Percentiles rank a stretch among this genome's conserved stretches.
phyloP scores from a whole-genome alignment of 2,797 vertebrate species.

The Halcyon badia region DNA sequence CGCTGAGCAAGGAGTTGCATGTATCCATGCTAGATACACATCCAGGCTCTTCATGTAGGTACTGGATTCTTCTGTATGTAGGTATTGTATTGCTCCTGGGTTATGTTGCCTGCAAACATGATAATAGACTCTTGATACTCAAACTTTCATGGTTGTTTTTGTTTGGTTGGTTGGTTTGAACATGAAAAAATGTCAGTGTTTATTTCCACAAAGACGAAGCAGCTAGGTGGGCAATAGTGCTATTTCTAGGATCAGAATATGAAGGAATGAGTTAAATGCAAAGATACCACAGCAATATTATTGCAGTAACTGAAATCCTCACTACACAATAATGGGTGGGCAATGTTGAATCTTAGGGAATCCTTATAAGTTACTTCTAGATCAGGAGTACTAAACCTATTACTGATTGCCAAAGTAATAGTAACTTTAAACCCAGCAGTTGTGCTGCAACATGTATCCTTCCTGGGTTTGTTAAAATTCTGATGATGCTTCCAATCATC shows the following conservation, averaged over 20 bases:
- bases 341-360: neutral
- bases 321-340: accelerated
- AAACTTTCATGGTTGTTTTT: neutral
- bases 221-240: neutral
- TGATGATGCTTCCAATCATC: neutral
- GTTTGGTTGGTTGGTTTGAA: neutral
- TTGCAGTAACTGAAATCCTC: neutral
- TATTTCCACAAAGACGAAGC: neutral
- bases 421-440: neutral
- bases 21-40: accelerated
- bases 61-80: neutral
- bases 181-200: neutral
- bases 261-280: neutral
- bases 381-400: neutral
- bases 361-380: neutral
- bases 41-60: neutral
- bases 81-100: neutral
- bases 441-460: neutral
- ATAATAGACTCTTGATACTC: neutral
- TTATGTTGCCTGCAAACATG: neutral
- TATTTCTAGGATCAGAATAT: neutral
- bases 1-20: neutral
- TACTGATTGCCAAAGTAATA: neutral
- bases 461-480: neutral
- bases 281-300: neutral